Percentiles rank a stretch among this genome's conserved stretches.
Evolutionary conservation across 2,888 invertebrate genomes (phyloP).

Genomic region (Bugulina stolonifera): DNA sequence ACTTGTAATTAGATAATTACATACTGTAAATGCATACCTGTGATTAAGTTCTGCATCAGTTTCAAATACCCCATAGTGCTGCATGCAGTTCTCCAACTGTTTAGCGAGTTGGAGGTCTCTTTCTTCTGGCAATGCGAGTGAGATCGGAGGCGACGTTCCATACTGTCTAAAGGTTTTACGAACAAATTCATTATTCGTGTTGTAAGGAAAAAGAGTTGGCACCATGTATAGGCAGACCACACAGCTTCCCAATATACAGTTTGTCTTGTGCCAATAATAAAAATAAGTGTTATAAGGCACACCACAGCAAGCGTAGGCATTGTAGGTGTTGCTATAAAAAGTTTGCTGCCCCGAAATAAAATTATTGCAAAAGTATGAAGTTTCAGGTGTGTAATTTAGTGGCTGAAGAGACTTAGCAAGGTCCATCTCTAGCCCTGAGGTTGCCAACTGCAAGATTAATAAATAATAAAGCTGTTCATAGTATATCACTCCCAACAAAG

Average conservation of each 20-base stretch:
- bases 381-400: no score
- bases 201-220: background rate
- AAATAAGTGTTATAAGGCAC: no score
- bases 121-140: background rate
- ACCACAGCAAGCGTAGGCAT: no score
- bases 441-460: no score
- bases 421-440: no score
- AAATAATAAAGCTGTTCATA: no score
- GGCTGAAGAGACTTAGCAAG: no score
- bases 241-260: background rate
- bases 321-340: no score
- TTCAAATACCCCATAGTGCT: slow-evolving; percentile 5
- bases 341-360: no score
- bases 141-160: background rate
- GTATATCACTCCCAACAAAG: no score
- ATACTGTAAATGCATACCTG: background rate
- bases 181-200: background rate
- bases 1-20: background rate
- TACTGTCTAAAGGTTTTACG: background rate
- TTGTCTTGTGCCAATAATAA: no score
- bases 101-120: background rate
- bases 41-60: slow-evolving; percentile 15
- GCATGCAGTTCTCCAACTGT: background rate
- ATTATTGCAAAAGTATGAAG: no score
- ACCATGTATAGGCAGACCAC: background rate